Percentiles rank a stretch among this genome's conserved stretches.
Conservation (phyloP, 1,140 invertebrate genomes). For the Anastatus disparis region DNA sequence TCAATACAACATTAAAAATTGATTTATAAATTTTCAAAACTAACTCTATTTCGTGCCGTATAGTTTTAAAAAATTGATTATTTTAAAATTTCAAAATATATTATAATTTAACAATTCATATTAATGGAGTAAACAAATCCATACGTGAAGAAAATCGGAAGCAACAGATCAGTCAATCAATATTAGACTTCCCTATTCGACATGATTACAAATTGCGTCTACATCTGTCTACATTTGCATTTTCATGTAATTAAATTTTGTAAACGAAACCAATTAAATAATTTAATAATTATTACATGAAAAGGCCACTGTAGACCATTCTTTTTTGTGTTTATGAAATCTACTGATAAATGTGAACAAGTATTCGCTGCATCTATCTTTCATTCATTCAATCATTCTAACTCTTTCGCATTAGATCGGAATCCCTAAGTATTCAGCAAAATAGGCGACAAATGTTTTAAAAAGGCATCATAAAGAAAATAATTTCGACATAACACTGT, state of each 20-base stretch:
- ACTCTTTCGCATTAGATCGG: not conserved
- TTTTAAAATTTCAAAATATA: not conserved
- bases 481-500: slow-evolving; percentile 3
- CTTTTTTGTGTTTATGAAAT: too few species aligned
- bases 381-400: slow-evolving; percentile 16
- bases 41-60: not conserved
- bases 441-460: slow-evolving; percentile 12
- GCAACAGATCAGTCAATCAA: not conserved
- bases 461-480: slow-evolving; percentile 6
- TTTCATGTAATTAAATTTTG: too few species aligned
- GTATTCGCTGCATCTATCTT: not conserved
- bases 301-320: too few species aligned
- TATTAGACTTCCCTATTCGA: too few species aligned
- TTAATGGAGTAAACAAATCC: not conserved
- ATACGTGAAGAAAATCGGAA: not conserved
- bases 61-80: not conserved
- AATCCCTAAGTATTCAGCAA: slow-evolving; percentile 18
- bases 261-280: too few species aligned
- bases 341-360: slow-evolving; percentile 1
- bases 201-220: too few species aligned
- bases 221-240: not conserved
- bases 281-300: too few species aligned
- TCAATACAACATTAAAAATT: slow-evolving; percentile 8
- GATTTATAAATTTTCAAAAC: not conserved
- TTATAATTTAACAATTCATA: slow-evolving; percentile 1